Evolutionary conservation across 2,797 vertebrate species (phyloP), one percentile per base, ranked within the genome.

Genomic region (Lithobates sylvaticus): DNA sequence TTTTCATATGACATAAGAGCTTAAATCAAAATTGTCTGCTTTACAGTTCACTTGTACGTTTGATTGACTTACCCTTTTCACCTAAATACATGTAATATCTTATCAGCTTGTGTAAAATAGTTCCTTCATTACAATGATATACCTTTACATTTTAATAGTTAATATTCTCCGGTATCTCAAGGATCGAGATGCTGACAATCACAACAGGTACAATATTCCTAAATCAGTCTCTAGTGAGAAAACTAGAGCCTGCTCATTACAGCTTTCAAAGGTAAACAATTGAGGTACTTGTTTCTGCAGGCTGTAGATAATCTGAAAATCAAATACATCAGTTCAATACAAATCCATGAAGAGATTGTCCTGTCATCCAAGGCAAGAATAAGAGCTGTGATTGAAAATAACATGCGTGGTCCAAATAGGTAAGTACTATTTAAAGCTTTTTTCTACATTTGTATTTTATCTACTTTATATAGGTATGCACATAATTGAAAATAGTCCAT

Each of bases 281-380:
- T 89, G 86, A 89, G 91, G 88, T 80, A 85, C 88, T 91, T 92
- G 81, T 93, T 89, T 91, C 92, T 93, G 92, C 90, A 93, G 90
- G 92, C 92, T 90, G 88, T 91, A 91, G 92, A 92, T 92, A 92
- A 93, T 91, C 89, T 91, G 88, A 89, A 93, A 93, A 92, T 93
- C 91, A 93, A 92, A 92, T 92, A 90, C 87, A 94, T 93, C 89
- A 89, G 86, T 80, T 90, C 88, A 90, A 79, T 90, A 42, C 84
- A 91, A 91, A 91, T 91, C 88, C 90, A 92, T 89, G 90, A 93
- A 91, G 88, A 94, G 91, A 93, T 93, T 90, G 89, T 91, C 80
- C 89, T 93, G 91, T 90, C 89, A 91, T 84, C 90, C 89, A 90
- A 91, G 92, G 86, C 89, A 78, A 89, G 88, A 90, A 93, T 92